Evolutionary conservation across 2,113 vertebrate genomes (phyloP).

Genomic region (Oenanthe melanoleuca): DNA sequence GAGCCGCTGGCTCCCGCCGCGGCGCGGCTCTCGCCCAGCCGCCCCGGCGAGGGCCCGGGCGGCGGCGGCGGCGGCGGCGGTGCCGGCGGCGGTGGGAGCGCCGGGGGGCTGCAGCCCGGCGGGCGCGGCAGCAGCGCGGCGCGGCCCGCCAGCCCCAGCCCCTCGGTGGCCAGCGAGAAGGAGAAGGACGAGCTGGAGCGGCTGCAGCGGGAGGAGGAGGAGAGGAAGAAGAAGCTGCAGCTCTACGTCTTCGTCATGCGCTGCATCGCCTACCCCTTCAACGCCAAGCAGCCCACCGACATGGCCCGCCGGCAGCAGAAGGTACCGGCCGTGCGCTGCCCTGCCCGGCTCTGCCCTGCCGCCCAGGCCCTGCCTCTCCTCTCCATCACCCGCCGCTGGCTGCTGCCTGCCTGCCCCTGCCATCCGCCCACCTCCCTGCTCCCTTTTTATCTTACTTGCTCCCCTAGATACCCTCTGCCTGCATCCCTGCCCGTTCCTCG

Average conservation of each 20-base stretch:
- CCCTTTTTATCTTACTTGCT: neutral
- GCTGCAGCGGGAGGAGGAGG: constrained; percentile 94
- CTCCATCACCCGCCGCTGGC: neutral
- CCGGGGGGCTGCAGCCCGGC: too few species aligned
- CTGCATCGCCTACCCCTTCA: constrained; percentile 98
- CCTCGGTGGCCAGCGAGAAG: constrained; percentile 91
- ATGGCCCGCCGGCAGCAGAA: constrained; percentile 98
- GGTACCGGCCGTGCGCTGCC: constrained; percentile 73
- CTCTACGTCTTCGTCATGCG: constrained; percentile 98
- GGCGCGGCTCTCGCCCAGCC: too few species aligned
- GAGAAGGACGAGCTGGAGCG: constrained; percentile 95
- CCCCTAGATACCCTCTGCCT: neutral
- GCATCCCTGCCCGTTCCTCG: neutral
- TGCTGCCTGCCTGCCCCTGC: neutral
- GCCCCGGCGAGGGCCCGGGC: too few species aligned
- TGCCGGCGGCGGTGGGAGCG: too few species aligned
- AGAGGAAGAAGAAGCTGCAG: constrained; percentile 94
- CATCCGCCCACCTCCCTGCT: neutral
- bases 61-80: too few species aligned
- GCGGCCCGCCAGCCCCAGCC: constrained; percentile 82
- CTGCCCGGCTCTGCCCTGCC: neutral
- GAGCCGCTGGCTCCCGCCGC: too few species aligned
- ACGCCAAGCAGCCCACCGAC: constrained; percentile 97
- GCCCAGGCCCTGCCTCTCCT: neutral
- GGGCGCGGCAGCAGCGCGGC: constrained; percentile 63